Percentiles rank a stretch among this genome's conserved stretches.
These are phyloP conservation scores for Micropoecilia bifurca DNA, from an alignment of 2,797 vertebrate species.

Conservation along the genomic window DNA sequence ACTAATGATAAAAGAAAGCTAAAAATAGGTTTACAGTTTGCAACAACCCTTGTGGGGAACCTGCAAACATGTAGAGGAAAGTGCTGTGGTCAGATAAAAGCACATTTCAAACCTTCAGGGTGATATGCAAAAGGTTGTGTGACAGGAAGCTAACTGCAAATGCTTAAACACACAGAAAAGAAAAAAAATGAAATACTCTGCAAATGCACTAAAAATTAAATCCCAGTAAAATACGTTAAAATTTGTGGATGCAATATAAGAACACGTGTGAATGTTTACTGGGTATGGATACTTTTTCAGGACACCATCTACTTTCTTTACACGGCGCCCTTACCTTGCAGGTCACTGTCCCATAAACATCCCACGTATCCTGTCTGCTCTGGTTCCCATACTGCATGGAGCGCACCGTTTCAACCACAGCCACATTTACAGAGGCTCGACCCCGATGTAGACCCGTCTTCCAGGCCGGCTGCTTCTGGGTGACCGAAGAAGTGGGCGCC, in stretches of 20 bases:
- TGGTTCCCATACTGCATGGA: slow-evolving; percentile 91
- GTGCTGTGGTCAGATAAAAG: background rate
- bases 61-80: background rate
- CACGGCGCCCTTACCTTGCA: slow-evolving; percentile 88
- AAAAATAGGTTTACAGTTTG: background rate
- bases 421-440: slow-evolving; percentile 87
- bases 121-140: background rate
- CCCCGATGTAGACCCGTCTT: slow-evolving; percentile 87
- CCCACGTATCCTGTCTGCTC: slow-evolving; percentile 89
- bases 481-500: slow-evolving; percentile 59
- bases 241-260: background rate
- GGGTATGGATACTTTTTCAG: background rate
- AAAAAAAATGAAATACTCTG: background rate
- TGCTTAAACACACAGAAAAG: background rate
- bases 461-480: slow-evolving; percentile 91
- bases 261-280: background rate
- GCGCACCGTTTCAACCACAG: slow-evolving; percentile 89
- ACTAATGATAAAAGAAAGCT: background rate
- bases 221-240: background rate
- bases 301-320: background rate
- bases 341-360: slow-evolving; percentile 90
- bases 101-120: background rate
- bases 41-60: background rate
- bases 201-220: background rate
- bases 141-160: background rate